Evolutionary conservation across 2,888 invertebrate genomes (phyloP), one percentile per base, ranked within the genome.

Genomic region (Antitype chi): DNA sequence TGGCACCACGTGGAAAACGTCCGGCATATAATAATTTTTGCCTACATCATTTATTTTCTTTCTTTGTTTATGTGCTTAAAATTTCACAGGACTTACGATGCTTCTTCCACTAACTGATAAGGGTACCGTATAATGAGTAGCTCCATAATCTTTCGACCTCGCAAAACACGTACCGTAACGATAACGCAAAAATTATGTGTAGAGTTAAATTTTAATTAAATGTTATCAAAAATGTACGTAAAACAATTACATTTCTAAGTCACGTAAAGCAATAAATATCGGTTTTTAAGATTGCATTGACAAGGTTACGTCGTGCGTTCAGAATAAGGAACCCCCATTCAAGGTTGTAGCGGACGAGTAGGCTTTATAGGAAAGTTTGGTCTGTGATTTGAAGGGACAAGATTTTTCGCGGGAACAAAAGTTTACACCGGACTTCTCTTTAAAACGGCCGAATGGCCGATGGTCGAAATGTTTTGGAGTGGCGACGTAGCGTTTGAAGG

Each of bases 181-280:
- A 85, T 70, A 85, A 77, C n/a, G 68, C 38, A 20, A 80, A 70
- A 62, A 55, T 70, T 55, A 68, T 60, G 70, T 52, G 74, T 59
- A 11, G 67, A 82, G 68, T 74, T 66, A 63, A 77, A 69, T 74
- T 83, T 85, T 63, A 83, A 85, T 83, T 86, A 85, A 85, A 83
- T 73, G 70, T 82, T 85, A 83, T 82, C 83, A 71, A 82, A 82
- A 82, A 74, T 73, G 73, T 62, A 69, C 70, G 70, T 71, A 82
- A 71, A 85, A 74, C 76, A 77, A 85, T 85, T 81, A 77, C 68
- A 71, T 74, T 83, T 85, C 43, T 83, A 63, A 66, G 78, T 82
- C 83, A 85, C 63, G 73, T 76, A 62, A 68, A 52, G 67, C 52
- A 74, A 60, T 70, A 49, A n/a, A n/a, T 17, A 74, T 60, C 47